These are phyloP conservation scores for Sebastes variabilis DNA, from an alignment of 2,797 vertebrate genomes.

Conservation along the genomic window DNA sequence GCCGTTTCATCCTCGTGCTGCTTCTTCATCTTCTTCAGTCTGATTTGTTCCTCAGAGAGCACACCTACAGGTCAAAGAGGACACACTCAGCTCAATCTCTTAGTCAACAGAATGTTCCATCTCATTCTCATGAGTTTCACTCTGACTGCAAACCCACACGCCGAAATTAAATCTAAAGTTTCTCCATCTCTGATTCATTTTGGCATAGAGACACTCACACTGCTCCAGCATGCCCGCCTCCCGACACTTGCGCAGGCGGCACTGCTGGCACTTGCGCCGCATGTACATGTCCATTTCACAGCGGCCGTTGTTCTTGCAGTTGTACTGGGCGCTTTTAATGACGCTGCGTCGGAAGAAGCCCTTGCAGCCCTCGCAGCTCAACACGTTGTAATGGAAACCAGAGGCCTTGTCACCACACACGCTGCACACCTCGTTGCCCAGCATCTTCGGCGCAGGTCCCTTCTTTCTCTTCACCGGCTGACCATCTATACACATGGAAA, in stretches of 20 bases:
- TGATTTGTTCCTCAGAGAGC: conserved; percentile 95
- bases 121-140: neutral
- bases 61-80: conserved; percentile 82
- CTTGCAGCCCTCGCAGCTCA: conserved; percentile 98
- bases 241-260: conserved; percentile 94
- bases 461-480: conserved; percentile 95
- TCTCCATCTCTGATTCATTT: conserved; percentile 3
- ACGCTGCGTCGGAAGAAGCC: conserved; percentile 97
- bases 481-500: conserved; percentile 62
- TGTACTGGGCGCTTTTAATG: conserved; percentile 94
- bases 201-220: conserved; percentile 85
- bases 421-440: conserved; percentile 96
- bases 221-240: conserved; percentile 97
- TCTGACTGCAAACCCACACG: neutral
- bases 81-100: neutral
- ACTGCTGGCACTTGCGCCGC: conserved; percentile 98
- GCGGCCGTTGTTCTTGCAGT: conserved; percentile 92
- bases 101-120: neutral
- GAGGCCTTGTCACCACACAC: conserved; percentile 99
- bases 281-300: conserved; percentile 99
- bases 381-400: conserved; percentile 97
- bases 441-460: conserved; percentile 97
- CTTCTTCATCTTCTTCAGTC: conserved; percentile 94
- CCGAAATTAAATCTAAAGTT: neutral
- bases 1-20: conserved; percentile 91